phyloP scores from a whole-genome alignment of 1,140 invertebrate genomes.

The Streblospio benedicti region DNA sequence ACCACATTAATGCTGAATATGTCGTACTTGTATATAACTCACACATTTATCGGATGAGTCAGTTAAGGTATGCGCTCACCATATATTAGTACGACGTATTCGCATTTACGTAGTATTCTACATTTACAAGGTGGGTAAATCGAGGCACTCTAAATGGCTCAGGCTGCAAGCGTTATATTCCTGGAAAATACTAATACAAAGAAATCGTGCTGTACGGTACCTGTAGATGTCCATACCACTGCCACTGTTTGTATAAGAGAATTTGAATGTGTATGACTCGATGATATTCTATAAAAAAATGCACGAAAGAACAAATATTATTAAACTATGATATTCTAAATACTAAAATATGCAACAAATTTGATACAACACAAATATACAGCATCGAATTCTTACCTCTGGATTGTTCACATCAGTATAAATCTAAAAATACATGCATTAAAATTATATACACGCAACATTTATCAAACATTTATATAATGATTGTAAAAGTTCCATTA shows the following conservation, averaged over 20 bases:
- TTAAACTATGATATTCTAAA: neutral
- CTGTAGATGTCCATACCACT: slow-evolving; percentile 42
- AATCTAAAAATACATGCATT: slow-evolving; percentile 26
- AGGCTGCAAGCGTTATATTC: too few relatives aligned
- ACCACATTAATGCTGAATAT: too few relatives aligned
- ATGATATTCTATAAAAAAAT: slow-evolving; percentile 39
- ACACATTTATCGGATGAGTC: too few relatives aligned
- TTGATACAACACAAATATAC: neutral
- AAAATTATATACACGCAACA: too few relatives aligned
- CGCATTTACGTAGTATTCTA: too few relatives aligned
- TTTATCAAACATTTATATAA: neutral
- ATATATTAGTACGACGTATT: too few relatives aligned
- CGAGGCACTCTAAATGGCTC: too few relatives aligned
- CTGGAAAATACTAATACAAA: too few relatives aligned
- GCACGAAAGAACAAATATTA: neutral
- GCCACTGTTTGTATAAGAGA: slow-evolving; percentile 34
- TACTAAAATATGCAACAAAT: neutral
- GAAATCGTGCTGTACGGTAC: slow-evolving; percentile 18
- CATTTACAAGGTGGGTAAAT: too few relatives aligned
- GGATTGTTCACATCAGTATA: slow-evolving; percentile 39
- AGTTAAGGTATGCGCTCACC: too few relatives aligned
- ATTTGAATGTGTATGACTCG: slow-evolving; percentile 46
- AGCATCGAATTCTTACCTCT: slow-evolving; percentile 28
- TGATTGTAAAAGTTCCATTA: neutral
- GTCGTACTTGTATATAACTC: too few relatives aligned